phyloP scores from a whole-genome alignment of 2,888 invertebrate genomes.

The Nomada fabriciana region DNA sequence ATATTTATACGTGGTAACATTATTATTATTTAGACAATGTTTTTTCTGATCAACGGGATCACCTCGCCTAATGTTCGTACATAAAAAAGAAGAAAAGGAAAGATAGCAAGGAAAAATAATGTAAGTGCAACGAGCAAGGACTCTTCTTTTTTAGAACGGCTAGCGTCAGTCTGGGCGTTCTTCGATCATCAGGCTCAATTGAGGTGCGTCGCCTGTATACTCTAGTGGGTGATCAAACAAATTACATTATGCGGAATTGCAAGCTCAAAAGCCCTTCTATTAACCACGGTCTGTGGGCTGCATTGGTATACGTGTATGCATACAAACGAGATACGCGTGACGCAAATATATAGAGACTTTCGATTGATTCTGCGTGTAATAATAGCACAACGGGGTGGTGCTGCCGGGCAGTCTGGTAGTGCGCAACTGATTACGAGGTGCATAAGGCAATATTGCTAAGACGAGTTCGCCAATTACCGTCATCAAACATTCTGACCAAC shows the following conservation, averaged over 20 bases:
- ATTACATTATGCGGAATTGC: constrained; percentile 66
- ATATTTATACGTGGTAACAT: too few species aligned
- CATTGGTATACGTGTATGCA: constrained; percentile 41
- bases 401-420: constrained; percentile 69
- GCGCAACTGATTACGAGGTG: constrained; percentile 64
- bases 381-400: constrained; percentile 68
- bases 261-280: constrained; percentile 61
- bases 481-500: background rate
- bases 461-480: constrained; percentile 35
- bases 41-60: too few species aligned
- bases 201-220: constrained; percentile 65
- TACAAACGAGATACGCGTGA: constrained; percentile 62
- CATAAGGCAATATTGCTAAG: constrained; percentile 26
- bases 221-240: constrained; percentile 67
- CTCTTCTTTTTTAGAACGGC: constrained; percentile 28
- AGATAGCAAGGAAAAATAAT: background rate
- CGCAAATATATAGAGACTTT: constrained; percentile 67
- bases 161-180: constrained; percentile 44
- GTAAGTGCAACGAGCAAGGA: background rate
- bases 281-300: constrained; percentile 48
- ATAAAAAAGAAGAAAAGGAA: background rate
- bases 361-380: constrained; percentile 73
- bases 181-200: constrained; percentile 63
- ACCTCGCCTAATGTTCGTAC: background rate
- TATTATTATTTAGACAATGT: too few species aligned